Base-by-base conservation (phyloP, 2,797 vertebrate species). In the Gouania willdenowi region DNA sequence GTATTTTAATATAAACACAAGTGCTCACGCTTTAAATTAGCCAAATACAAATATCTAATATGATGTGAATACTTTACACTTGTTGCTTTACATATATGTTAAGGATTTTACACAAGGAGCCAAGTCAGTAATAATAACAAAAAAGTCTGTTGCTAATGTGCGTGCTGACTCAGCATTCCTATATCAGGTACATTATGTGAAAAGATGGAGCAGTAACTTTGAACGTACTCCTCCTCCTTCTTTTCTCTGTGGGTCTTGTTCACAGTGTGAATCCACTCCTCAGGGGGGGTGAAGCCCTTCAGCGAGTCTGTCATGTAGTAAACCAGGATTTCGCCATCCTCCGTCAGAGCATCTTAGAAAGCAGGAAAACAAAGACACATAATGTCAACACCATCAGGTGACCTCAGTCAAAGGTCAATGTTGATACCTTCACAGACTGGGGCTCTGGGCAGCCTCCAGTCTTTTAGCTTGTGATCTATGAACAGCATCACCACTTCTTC, bases 391-490 rank as follows among this genome's bases (percentile, higher is more conserved):
- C n/a, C 14, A 14, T 14, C 3, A 13, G 3, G 14, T 14, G 3
- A 9, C 3, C 22, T 18, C 6, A 22, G 1, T 2, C 24, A 3
- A 28, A 37, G 23, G 28, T 1, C 1, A 39, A 6, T 2, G 20
- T 4, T 5, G 66, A 68, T 53, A 94, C 96, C 95, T 81, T 88
- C 42, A 25, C 59, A 62, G 46, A 87, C 3, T 0, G 88, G 83
- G 2, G 79, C 54, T 23, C 63, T 79, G 1, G 89, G 84, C 3
- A 88, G 68, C 7, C 66, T 81, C 93, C 95, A 97, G 77, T 97
- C 95, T 50, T 91, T 92, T 56, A 98, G 81, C 43, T 88, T 94
- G 80, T 98, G 94, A 73, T 97, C 92, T 12, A 98, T 90, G 38
- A 93, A 98, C 10, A 94, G 75, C 29, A 80, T 48, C 15, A 99